These are phyloP conservation scores for Mormyrus hasselquistii DNA, from an alignment of 2,797 vertebrate genomes.

Conservation along the genomic window DNA sequence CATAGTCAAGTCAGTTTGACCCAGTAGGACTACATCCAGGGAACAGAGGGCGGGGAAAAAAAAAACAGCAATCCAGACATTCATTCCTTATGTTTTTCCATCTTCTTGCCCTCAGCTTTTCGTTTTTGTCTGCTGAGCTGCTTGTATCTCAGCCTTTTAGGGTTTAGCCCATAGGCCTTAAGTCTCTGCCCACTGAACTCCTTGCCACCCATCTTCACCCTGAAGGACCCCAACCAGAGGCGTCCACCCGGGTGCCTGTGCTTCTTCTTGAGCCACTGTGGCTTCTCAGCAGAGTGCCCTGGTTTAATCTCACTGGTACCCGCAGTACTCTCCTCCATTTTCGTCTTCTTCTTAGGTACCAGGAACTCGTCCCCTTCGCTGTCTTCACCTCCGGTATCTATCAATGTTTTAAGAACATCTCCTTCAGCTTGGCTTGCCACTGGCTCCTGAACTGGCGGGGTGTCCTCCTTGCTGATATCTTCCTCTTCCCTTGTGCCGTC, in stretches of 20 bases:
- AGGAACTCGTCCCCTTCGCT: slow-evolving; percentile 43
- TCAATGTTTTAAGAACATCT: neutral
- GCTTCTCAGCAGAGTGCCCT: slow-evolving; percentile 31
- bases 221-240: slow-evolving; percentile 34
- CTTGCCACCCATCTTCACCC: slow-evolving; percentile 63
- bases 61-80: neutral
- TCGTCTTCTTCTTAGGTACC: slow-evolving; percentile 52
- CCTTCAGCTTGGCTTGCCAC: neutral
- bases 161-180: slow-evolving; percentile 80
- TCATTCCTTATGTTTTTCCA: slow-evolving; percentile 46
- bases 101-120: slow-evolving; percentile 51
- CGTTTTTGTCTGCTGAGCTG: slow-evolving; percentile 64
- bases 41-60: neutral
- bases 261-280: slow-evolving; percentile 47
- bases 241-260: slow-evolving; percentile 42
- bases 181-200: slow-evolving; percentile 77
- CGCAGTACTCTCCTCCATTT: slow-evolving; percentile 27
- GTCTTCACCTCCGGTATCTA: slow-evolving; percentile 14
- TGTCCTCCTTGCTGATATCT: slow-evolving; percentile 1
- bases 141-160: slow-evolving; percentile 73
- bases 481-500: slow-evolving; percentile 24
- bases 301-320: neutral
- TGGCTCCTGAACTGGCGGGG: neutral
- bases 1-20: neutral
- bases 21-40: neutral